Evolutionary conservation across 2,888 invertebrate species (phyloP).

Genomic region (Spilarctia lutea): DNA sequence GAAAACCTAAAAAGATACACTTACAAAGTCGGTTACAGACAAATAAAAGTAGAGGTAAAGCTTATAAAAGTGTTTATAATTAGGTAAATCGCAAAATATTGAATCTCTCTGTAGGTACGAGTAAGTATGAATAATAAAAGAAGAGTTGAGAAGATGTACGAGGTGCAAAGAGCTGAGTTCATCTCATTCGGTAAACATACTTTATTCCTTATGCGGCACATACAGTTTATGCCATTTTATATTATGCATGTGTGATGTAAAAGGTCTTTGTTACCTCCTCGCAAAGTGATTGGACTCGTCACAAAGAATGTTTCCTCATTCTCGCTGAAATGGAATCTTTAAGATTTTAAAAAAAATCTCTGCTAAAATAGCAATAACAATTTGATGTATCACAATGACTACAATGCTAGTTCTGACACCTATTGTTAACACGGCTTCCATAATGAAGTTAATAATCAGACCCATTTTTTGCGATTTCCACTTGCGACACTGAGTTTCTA

Average conservation of each 20-base stretch:
- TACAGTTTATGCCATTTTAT: conserved; percentile 1
- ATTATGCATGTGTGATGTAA: conserved; percentile 16
- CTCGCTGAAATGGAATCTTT: conserved; percentile 9
- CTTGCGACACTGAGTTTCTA: no score
- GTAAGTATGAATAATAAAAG: background rate
- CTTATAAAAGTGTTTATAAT: no score
- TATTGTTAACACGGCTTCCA: no score
- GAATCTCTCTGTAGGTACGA: background rate
- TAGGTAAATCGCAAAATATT: background rate
- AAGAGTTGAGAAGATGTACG: background rate
- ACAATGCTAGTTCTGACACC: background rate
- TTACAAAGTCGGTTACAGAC: no score
- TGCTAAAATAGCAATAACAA: no score
- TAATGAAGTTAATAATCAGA: no score
- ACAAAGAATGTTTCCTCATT: conserved; percentile 13
- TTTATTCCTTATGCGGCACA: background rate
- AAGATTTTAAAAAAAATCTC: background rate
- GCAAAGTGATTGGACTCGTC: conserved; percentile 20
- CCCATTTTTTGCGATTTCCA: no score
- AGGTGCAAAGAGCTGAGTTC: background rate
- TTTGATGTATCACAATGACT: no score
- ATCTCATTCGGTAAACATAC: conserved; percentile 1
- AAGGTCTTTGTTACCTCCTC: conserved; percentile 15
- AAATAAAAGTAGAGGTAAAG: no score
- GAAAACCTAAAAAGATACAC: no score